Evolutionary conservation across 2,797 vertebrate genomes (phyloP), one percentile per base, ranked within the genome.

Genomic region (Threskiornis aethiopicus): DNA sequence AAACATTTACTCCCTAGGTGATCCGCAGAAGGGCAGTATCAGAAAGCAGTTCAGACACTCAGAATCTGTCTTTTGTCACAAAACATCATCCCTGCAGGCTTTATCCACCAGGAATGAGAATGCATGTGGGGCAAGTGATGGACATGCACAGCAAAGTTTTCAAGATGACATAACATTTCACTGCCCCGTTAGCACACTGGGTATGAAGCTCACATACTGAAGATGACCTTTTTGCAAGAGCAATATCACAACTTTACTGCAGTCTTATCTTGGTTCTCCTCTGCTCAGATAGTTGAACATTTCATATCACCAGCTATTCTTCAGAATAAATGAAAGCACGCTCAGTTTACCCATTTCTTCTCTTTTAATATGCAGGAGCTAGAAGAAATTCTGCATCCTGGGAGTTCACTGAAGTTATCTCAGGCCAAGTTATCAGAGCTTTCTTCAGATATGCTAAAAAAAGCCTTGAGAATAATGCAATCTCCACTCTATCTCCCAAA

Each of bases 251-350:
- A 73, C 77, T 90, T 83, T 66, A 46, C 65, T 82, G 46, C 61
- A 76, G 77, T 65, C 84, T 91, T 87, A 91, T 91, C 93, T 90
- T 78, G 41, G 47, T 90, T 90, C 69, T 96, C 79, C 85, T 93
- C 81, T 90, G 37, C 67, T 88, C 65, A 87, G 62, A 73, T 5
- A 91, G 88, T 11, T 92, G 58, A 81, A 65, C 51, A 70, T 47
- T 86, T 93, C 70, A 11, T 92, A 89, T 94, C 77, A 88, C 62
- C 72, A 88, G 84, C 58, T 94, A 66, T 91, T 97, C 75, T 79
- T 93, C 22, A 87, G 80, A 96, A 93, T 83, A 97, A 92, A 90
- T 67, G 54, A 83, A 95, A 93, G 78, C n/a, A 79, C n/a, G 55
- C 81, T 64, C 75, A 65, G 46, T 91, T 89, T 92, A 94, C 41